Conservation (phyloP, 2,797 vertebrate genomes). For the Acipenser ruthenus region DNA sequence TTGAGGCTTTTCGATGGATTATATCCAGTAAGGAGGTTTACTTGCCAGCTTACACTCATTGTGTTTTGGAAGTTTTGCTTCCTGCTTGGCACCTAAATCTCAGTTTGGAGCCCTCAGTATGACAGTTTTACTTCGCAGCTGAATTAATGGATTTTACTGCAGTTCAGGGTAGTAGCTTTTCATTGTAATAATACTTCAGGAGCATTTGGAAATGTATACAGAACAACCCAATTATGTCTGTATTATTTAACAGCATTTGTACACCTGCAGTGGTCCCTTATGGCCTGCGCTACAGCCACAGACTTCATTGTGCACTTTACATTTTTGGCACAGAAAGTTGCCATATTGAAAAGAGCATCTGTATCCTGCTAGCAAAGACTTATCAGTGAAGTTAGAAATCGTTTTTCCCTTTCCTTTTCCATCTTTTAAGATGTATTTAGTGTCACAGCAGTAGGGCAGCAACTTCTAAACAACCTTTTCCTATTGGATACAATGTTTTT, state of each 20-base stretch:
- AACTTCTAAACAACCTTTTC: not conserved
- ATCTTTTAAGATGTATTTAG: constrained; percentile 1
- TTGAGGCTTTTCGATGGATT: not conserved
- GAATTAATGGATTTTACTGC: constrained; percentile 14
- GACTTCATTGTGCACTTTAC: constrained; percentile 7
- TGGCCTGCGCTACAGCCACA: constrained; percentile 3
- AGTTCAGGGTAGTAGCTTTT: constrained; percentile 13
- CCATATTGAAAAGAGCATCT: constrained; percentile 17
- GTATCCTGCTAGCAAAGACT: constrained; percentile 13
- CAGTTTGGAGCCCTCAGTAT: constrained; percentile 12
- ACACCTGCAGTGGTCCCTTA: constrained; percentile 16
- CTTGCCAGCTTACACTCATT: not conserved
- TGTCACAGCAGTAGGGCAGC: not conserved
- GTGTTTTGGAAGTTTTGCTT: constrained; percentile 2
- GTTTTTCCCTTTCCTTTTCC: constrained; percentile 7
- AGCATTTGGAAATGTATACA: constrained; percentile 10
- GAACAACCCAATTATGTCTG: constrained; percentile 17
- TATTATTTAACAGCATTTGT: constrained; percentile 15
- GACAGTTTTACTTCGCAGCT: constrained; percentile 8
- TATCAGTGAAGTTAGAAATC: constrained; percentile 11
- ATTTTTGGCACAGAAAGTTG: constrained; percentile 6
- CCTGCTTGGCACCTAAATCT: constrained; percentile 14
- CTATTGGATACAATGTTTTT: not conserved
- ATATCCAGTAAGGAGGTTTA: not conserved
- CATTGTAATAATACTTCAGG: constrained; percentile 13